phyloP scores from a whole-genome alignment of 2,888 invertebrate species.

The Creontiades dilutus region DNA sequence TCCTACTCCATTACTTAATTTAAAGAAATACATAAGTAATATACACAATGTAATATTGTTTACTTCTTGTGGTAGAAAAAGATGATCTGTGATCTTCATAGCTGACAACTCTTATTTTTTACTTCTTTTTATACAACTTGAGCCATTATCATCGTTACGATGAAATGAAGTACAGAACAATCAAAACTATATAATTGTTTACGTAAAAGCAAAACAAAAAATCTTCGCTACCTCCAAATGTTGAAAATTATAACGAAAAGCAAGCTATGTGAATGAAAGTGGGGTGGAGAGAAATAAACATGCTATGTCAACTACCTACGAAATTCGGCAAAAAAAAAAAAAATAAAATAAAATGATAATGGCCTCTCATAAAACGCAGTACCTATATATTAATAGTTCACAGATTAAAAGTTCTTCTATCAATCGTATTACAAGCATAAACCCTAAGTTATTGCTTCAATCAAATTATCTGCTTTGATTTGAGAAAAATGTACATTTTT shows the following conservation, averaged over 20 bases:
- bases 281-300: constrained; percentile 21
- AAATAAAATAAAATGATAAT: constrained; percentile 58
- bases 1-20: constrained; percentile 74
- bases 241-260: constrained; percentile 42
- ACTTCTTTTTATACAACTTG: constrained; percentile 69
- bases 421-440: constrained; percentile 42
- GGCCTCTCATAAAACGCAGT: constrained; percentile 51
- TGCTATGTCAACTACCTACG: not conserved
- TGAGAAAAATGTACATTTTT: not conserved
- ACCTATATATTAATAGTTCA: constrained; percentile 55
- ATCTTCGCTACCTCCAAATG: not conserved
- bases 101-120: constrained; percentile 65
- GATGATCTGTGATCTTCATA: constrained; percentile 71
- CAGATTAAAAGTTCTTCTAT: constrained; percentile 62
- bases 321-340: constrained; percentile 29
- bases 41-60: constrained; percentile 71
- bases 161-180: constrained; percentile 54
- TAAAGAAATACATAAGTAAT: constrained; percentile 74
- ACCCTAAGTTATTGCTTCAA: constrained; percentile 51
- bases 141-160: constrained; percentile 69
- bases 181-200: not conserved
- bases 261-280: constrained; percentile 48
- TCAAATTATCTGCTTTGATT: constrained; percentile 16
- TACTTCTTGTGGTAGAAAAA: constrained; percentile 71
- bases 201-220: not conserved